Conservation (phyloP, 2,797 vertebrate species). For the Alectoris magna region DNA sequence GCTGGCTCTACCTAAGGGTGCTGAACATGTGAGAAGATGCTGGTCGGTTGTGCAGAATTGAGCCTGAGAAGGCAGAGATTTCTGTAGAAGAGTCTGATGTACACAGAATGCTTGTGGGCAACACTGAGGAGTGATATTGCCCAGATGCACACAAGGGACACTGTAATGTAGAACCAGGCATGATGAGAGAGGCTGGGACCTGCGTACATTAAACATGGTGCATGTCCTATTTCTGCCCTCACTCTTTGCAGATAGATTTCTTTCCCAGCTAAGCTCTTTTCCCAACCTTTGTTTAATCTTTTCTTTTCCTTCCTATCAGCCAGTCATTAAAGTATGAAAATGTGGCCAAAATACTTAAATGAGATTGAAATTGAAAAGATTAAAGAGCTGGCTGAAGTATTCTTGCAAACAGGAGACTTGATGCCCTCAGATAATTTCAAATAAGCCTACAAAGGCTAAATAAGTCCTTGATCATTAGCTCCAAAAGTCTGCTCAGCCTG, state of each 20-base stretch:
- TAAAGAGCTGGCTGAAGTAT: conserved; percentile 56
- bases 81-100: neutral
- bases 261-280: conserved; percentile 9
- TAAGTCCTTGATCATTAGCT: conserved; percentile 40
- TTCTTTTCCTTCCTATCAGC: conserved; percentile 26
- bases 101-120: neutral
- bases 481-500: neutral
- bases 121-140: neutral
- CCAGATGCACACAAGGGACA: neutral
- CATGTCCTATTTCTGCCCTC: neutral
- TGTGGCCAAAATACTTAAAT: conserved; percentile 63
- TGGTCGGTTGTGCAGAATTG: neutral
- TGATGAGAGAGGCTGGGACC: neutral
- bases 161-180: accelerated
- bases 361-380: conserved; percentile 60
- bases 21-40: neutral
- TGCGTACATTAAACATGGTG: accelerated
- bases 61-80: neutral
- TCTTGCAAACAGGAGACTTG: conserved; percentile 31
- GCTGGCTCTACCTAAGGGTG: neutral
- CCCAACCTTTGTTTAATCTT: conserved; percentile 55
- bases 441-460: conserved; percentile 38
- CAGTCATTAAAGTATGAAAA: conserved; percentile 54
- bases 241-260: neutral
- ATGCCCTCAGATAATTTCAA: conserved; percentile 25